Conservation (phyloP, 2,113 vertebrate species). For the Apteryx owenii region DNA sequence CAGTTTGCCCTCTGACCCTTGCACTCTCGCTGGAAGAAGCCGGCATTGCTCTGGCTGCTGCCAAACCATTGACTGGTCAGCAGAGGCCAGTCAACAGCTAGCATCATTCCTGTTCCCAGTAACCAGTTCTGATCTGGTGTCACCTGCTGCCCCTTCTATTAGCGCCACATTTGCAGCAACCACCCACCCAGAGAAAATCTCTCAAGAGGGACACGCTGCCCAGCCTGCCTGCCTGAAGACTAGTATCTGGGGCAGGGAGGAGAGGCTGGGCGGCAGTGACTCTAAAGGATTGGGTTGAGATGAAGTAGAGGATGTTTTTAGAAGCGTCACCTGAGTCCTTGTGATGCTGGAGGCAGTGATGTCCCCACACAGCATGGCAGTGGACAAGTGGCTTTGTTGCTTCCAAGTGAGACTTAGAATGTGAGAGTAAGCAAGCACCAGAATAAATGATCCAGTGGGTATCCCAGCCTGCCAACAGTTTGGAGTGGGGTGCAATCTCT, state of each 20-base stretch:
- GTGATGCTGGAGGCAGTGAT: background rate
- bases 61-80: background rate
- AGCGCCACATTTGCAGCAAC: background rate
- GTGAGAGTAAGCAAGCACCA: background rate
- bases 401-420: background rate
- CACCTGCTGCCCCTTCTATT: background rate
- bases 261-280: background rate
- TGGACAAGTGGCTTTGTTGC: background rate
- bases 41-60: background rate
- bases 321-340: background rate
- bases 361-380: accelerated
- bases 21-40: background rate
- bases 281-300: background rate
- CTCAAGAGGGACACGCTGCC: background rate
- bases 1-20: background rate
- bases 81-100: background rate
- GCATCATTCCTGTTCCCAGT: background rate
- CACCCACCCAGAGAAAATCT: background rate
- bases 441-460: background rate
- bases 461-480: too few species aligned
- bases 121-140: background rate
- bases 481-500: too few species aligned
- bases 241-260: background rate
- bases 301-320: background rate
- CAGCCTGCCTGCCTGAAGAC: background rate